Base-by-base conservation (phyloP, 2,888 invertebrate genomes). In the Amaurobius ferox region DNA sequence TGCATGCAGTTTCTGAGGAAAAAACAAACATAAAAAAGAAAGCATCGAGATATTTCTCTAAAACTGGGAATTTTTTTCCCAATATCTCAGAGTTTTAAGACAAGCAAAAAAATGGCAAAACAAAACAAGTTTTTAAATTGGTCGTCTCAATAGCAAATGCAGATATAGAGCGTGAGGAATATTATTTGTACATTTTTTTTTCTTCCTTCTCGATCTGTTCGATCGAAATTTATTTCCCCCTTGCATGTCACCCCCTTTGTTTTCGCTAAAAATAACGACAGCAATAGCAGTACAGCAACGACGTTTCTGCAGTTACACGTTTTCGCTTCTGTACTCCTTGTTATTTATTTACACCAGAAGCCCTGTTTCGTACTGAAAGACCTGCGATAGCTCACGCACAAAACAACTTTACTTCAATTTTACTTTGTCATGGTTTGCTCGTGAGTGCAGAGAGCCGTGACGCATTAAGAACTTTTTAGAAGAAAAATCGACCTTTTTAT, bases 261-360 rank as follows among this genome's bases (percentile, higher is more conserved):
- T 66, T 67, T 71, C 72, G n/a, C 39, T 67, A 72, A 77, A 85
- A 85, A 78, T 77, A 85, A 85, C 81, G 62, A 76, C 76, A 61
- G 64, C 62, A 70, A 70, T 76, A 26, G 70, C 67, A 23, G 48
- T 19, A 28, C 72, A 28, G 72, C 35, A 71, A 40, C 64, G 66
- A 64, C 29, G 29, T 32, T 55, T 44, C 61, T 55, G 32, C 32
- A 77, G 83, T 48, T 85, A 85, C 83, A 85, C 77, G 83, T 70
- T 85, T 85, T 77, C 72, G 71, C 83, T 85, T 85, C 77, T 85
- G 66, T 55, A 35, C 55, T 64, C 19, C 55, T 72, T 76, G 32
- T 83, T 83, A 85, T 85, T 85, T 85, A 85, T 85, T 85, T 85
- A 85, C 72, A 85, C 78, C 83, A 72, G 78, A 85, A 64, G 64